Evolutionary conservation across 2,113 vertebrate species (phyloP).

Genomic region (Eidolon helvum): DNA sequence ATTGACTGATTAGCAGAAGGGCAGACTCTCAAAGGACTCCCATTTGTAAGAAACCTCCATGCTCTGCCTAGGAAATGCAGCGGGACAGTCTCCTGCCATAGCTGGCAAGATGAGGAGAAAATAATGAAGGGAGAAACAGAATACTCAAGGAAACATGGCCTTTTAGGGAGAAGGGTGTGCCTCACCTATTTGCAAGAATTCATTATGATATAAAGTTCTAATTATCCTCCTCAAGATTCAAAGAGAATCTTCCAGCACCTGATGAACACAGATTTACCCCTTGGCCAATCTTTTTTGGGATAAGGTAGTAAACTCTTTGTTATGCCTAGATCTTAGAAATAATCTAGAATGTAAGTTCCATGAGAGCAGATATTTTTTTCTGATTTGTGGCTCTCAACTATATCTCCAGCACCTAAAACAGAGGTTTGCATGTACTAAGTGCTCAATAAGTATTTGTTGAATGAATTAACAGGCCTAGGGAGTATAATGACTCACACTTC

Average conservation of each 20-base stretch:
- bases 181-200: background rate
- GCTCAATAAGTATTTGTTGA: background rate
- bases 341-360: background rate
- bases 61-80: background rate
- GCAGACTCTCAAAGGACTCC: background rate
- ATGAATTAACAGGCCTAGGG: background rate
- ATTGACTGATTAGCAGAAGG: background rate
- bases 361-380: background rate
- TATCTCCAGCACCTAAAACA: background rate
- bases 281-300: background rate
- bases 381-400: background rate
- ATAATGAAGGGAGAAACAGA: background rate
- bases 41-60: background rate
- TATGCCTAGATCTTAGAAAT: background rate
- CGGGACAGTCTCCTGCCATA: background rate
- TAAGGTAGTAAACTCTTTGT: background rate
- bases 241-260: background rate
- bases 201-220: background rate
- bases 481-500: background rate
- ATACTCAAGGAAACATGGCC: background rate
- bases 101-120: background rate
- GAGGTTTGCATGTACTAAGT: background rate
- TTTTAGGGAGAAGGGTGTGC: background rate
- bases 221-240: background rate
- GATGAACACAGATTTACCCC: background rate